Evolutionary conservation across 2,797 vertebrate genomes (phyloP).

Genomic region (Artibeus jamaicensis): DNA sequence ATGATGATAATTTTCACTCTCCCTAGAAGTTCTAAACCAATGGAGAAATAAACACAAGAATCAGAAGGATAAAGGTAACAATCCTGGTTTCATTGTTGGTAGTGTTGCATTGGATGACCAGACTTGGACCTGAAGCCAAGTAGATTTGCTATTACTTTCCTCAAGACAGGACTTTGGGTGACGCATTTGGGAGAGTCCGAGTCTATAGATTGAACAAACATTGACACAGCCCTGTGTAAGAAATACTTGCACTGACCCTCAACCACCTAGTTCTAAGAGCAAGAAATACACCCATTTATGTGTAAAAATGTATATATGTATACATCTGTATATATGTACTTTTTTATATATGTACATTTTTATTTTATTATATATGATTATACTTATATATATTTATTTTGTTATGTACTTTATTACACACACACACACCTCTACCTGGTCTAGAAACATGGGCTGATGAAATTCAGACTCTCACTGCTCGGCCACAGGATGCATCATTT

Average conservation of each 20-base stretch:
- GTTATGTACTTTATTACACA: neutral
- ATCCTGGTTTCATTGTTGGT: neutral
- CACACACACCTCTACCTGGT: neutral
- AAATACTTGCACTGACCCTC: neutral
- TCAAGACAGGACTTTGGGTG: neutral
- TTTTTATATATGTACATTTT: neutral
- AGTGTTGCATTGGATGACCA: neutral
- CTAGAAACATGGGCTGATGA: neutral
- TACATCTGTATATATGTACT: neutral
- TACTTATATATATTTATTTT: neutral
- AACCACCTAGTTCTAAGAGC: neutral
- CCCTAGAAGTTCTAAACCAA: neutral
- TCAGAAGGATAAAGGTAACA: neutral
- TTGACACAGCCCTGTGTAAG: neutral
- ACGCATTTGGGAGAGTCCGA: neutral
- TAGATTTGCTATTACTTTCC: neutral
- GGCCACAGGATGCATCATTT: neutral
- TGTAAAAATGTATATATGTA: neutral
- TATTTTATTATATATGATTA: neutral
- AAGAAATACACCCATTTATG: neutral
- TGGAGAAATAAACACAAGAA: conserved; percentile 4
- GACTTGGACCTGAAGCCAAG: neutral
- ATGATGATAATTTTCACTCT: neutral
- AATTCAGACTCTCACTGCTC: neutral
- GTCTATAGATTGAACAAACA: neutral